Base-by-base conservation (phyloP, 1,140 invertebrate species). In the Rhyzopertha dominica region DNA sequence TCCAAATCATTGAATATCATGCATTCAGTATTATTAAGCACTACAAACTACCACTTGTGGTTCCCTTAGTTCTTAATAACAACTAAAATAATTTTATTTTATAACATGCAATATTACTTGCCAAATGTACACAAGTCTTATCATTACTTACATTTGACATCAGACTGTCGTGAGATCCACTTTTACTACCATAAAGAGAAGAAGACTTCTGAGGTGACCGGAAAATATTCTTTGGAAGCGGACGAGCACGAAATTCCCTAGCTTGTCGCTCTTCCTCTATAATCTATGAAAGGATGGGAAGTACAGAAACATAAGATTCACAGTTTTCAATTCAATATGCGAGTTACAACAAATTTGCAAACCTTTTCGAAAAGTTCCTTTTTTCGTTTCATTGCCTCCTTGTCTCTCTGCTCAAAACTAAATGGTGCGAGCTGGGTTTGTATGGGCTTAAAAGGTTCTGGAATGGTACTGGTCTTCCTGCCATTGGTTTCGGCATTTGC, bases 361-460 rank as follows among this genome's bases (percentile, higher is more conserved):
- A 71, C 70, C 64, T 69, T 68, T 43, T 71, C 60, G 5, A 78
- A 67, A 45, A 73, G 72, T 45, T 72, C 59, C 49, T 75, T 67
- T 52, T 71, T 72, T 45, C 62, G 65, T 19, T 58, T 51, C 9
- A 58, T 25, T 30, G 63, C 55, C 20, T 61, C 44, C 53, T 68
- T 68, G 45, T 75, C 72, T 3, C 73, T 53, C 13, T 62, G 46
- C 34, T 77, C 75, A 56, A 79, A 77, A 44, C 68, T 71, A 49
- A 79, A 79, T n/a, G 77, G 71, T 39, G 56, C 28, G 1, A 56
- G 48, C 39, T 52, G 58, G 0, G 67, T 70, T 4, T 32, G 43
- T 3, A 47, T 62, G 4, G 39, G 41, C 43, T 28, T 42, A 4
- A 22, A 36, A 23, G 39, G 31, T 43, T 49, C 19, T 25, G 42